A percentile compares a stretch with the other conserved stretches of the same genome.
These are phyloP conservation scores for Macaria liturata DNA, from an alignment of 2,888 invertebrate genomes.

Conservation along the genomic window DNA sequence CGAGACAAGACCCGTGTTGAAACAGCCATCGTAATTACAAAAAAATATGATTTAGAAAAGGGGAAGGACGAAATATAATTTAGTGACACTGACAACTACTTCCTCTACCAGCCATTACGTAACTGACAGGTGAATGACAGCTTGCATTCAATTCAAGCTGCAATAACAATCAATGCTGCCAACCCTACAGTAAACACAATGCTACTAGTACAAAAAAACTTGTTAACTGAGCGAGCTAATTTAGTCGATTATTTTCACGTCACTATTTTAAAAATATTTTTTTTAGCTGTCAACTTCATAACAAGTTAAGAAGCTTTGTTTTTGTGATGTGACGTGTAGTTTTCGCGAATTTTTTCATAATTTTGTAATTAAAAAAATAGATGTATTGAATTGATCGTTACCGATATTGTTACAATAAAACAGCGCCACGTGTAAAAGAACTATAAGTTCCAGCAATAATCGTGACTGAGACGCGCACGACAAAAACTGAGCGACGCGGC, in stretches of 20 bases:
- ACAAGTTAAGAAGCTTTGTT: slow-evolving; percentile 3
- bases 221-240: too few relatives aligned
- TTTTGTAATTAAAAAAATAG: background rate
- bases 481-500: background rate
- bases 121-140: slow-evolving; percentile 30
- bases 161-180: background rate
- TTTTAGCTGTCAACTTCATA: background rate
- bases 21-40: slow-evolving; percentile 78
- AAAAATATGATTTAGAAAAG: slow-evolving; percentile 38
- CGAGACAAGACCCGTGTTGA: slow-evolving; percentile 82
- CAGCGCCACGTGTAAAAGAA: slow-evolving; percentile 19
- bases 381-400: slow-evolving; percentile 1
- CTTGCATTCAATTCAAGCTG: background rate
- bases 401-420: slow-evolving; percentile 16
- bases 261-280: too few relatives aligned
- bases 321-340: slow-evolving; percentile 23
- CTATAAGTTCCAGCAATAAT: too few relatives aligned
- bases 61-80: slow-evolving; percentile 50
- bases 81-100: slow-evolving; percentile 72
- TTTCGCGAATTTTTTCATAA: background rate
- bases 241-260: too few relatives aligned
- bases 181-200: background rate
- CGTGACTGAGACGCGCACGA: too few relatives aligned
- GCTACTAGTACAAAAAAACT: too few relatives aligned
- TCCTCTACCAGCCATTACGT: slow-evolving; percentile 61